Base-by-base conservation (phyloP, 2,113 vertebrate genomes). In the Pseudolaguvia tuberculata region DNA sequence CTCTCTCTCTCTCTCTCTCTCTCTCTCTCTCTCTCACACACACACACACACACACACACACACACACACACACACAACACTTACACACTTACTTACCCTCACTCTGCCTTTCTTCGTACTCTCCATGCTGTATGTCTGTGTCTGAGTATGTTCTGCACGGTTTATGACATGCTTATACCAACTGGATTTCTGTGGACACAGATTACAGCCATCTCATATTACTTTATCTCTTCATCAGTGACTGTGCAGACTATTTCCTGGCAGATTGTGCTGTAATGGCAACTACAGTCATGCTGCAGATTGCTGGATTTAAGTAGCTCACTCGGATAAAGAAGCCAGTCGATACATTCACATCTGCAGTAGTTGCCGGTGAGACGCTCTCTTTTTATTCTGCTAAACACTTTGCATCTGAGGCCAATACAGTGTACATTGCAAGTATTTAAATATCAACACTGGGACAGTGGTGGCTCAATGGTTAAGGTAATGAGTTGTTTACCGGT, bases 251-350 rank as follows among this genome's bases (percentile, higher is more conserved):
- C 50, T 48, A 76, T 61, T 29, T 48, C 45, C 66, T 42, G 57
- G 29, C 57, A 70, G 75, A 52, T 62, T 70, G 5, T 25, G 18
- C 45, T 58, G 67, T 56, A 58, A 86, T 88, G 89, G 88, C 85
- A 84, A 85, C 84, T 84, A 81, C 84, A 76, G 71, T 69, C 81
- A 78, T 78, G 62, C 61, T 62, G 42, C 72, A 21, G 56, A 52
- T 85, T 84, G 84, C 87, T 88, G 91, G 89, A 91, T 90, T 89
- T 90, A 89, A 88, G 82, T 77, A 81, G 70, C 50, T 75, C 73
- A 29, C 15, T 82, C 84, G 88, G 87, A 88, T 88, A 88, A 85
- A 80, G 80, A 83, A 76, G 78, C 80, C 51, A 62, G 87, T 84
- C 65, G 50, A 65, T 57, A 61, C 58, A 82, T 71, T 82, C 83